Conservation (phyloP, 1,140 invertebrate genomes). For the Drosophila tani region DNA sequence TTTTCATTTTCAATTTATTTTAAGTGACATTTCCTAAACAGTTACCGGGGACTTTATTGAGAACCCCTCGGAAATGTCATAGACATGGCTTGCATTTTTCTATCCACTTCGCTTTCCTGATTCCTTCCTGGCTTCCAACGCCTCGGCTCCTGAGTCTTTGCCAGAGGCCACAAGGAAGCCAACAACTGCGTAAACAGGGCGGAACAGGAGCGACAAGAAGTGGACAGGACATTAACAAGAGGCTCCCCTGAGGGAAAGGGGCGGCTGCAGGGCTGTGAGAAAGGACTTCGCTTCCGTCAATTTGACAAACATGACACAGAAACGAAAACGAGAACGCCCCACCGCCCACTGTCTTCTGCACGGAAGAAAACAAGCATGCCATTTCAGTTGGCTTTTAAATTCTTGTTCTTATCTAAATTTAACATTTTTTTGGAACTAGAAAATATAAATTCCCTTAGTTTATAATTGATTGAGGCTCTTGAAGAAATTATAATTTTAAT, state of each 20-base stretch:
- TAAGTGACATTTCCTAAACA: constrained; percentile 38
- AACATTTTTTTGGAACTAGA: no score
- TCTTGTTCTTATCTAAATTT: neutral
- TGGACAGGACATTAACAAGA: constrained; percentile 53
- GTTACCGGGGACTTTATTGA: constrained; percentile 29
- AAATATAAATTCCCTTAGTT: no score
- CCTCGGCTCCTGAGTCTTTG: constrained; percentile 4
- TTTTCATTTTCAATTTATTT: constrained; percentile 31
- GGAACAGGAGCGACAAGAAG: constrained; percentile 38
- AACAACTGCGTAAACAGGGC: constrained; percentile 50
- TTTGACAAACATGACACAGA: constrained; percentile 80
- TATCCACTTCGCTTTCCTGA: neutral
- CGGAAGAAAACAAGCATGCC: neutral
- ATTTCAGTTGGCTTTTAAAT: neutral
- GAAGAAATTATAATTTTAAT: no score
- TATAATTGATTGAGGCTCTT: no score
- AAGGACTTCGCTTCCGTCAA: constrained; percentile 66
- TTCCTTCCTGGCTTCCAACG: neutral
- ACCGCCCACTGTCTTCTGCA: constrained; percentile 22
- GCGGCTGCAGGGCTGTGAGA: constrained; percentile 28
- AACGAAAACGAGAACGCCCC: constrained; percentile 53
- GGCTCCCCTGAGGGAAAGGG: neutral
- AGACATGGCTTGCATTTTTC: constrained; percentile 44
- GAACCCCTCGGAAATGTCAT: constrained; percentile 38
- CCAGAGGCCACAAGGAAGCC: constrained; percentile 27